Evolutionary conservation across 1,140 invertebrate genomes (phyloP).

Genomic region (Saccostrea glomerata): DNA sequence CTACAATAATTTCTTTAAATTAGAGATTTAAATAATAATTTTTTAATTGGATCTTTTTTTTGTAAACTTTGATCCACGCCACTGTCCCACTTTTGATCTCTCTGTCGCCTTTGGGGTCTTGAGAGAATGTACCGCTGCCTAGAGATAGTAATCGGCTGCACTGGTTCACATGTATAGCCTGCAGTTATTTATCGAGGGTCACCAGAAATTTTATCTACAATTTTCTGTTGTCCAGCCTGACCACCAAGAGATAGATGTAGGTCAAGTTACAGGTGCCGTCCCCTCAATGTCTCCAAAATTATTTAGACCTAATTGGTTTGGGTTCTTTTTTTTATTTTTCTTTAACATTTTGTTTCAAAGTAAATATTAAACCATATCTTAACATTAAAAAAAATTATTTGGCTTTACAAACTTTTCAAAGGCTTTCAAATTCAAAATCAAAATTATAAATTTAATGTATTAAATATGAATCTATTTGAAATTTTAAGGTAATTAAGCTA

Average conservation of each 20-base stretch:
- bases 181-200: slow-evolving; percentile 34
- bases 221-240: slow-evolving; percentile 27
- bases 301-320: too few species aligned
- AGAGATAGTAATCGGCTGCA: slow-evolving; percentile 5
- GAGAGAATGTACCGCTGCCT: slow-evolving; percentile 14
- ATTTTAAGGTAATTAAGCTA: too few species aligned
- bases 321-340: too few species aligned
- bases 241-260: background rate
- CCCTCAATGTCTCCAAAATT: too few species aligned
- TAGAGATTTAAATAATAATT: background rate
- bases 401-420: too few species aligned
- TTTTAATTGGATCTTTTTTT: background rate
- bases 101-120: background rate
- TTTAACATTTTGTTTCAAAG: too few species aligned
- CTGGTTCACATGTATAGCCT: slow-evolving; percentile 32
- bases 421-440: too few species aligned
- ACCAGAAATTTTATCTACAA: slow-evolving; percentile 29
- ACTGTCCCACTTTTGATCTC: background rate
- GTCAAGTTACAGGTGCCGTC: background rate
- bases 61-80: background rate
- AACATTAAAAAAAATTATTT: too few species aligned
- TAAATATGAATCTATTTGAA: too few species aligned
- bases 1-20: too few species aligned
- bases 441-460: too few species aligned
- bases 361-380: too few species aligned